These are phyloP conservation scores for Pelecanus crispus DNA, from an alignment of 2,113 vertebrate species.

Conservation along the genomic window DNA sequence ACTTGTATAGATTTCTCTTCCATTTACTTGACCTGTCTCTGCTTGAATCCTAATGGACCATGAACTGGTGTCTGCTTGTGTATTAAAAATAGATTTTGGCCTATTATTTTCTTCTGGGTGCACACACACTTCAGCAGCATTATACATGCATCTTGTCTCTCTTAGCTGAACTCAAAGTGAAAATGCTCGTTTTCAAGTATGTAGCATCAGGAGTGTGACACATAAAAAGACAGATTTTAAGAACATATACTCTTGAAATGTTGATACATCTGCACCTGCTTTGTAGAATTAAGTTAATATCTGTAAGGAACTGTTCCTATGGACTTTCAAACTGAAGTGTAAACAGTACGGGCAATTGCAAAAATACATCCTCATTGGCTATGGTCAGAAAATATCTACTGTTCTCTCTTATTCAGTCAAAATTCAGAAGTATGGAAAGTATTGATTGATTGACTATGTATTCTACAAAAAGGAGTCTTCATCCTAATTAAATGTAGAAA, in stretches of 20 bases:
- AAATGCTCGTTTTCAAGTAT: neutral
- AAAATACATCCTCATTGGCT: neutral
- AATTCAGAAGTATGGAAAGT: neutral
- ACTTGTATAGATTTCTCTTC: neutral
- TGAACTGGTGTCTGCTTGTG: neutral
- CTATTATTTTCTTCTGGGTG: neutral
- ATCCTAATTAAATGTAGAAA: neutral
- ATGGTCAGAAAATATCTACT: neutral
- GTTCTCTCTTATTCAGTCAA: neutral
- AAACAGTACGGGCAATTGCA: neutral
- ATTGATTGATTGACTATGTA: neutral
- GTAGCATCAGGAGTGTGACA: neutral
- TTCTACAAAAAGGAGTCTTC: neutral
- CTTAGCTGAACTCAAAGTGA: neutral
- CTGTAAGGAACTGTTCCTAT: neutral
- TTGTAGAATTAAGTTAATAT: neutral
- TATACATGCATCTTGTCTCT: neutral
- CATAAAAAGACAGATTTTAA: neutral
- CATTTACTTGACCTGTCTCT: neutral
- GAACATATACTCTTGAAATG: neutral
- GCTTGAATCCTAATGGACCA: neutral
- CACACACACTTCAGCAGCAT: neutral
- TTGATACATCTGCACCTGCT: neutral
- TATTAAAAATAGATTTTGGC: constrained; percentile 20
- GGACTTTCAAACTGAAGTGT: neutral